Evolutionary conservation across 2,888 invertebrate species (phyloP).

Genomic region (Athrips mouffetella): DNA sequence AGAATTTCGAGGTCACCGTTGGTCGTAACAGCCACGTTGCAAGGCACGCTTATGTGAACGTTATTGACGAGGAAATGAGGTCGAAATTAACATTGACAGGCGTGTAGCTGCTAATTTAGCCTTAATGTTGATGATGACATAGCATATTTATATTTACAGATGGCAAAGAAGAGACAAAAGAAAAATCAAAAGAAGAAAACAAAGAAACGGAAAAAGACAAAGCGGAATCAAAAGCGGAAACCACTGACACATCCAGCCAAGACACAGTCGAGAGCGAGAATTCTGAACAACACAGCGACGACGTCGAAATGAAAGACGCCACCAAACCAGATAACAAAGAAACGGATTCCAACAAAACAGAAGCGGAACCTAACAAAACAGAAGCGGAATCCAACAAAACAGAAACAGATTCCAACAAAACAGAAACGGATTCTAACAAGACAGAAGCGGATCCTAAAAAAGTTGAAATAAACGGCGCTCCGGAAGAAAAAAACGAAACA

Average conservation of each 20-base stretch:
- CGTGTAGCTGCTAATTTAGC: too few relatives aligned
- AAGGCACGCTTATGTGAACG: too few relatives aligned
- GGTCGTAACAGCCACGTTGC: too few relatives aligned
- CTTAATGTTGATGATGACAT: not conserved
- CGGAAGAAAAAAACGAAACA: slow-evolving; percentile 26
- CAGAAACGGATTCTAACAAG: too few relatives aligned
- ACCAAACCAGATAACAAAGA: not conserved
- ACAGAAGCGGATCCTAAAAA: not conserved
- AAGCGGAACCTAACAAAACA: not conserved
- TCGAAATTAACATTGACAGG: too few relatives aligned
- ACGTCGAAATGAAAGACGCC: slow-evolving; percentile 34
- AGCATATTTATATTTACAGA: slow-evolving; percentile 26
- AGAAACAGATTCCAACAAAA: not conserved
- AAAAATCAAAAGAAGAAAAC: slow-evolving; percentile 30
- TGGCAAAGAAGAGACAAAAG: slow-evolving; percentile 35
- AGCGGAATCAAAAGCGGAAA: slow-evolving; percentile 43
- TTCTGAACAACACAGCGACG: slow-evolving; percentile 19
- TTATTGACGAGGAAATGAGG: too few relatives aligned
- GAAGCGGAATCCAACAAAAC: not conserved
- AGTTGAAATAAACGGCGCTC: slow-evolving; percentile 46
- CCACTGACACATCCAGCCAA: slow-evolving; percentile 57
- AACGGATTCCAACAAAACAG: too few relatives aligned
- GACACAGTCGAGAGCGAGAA: slow-evolving; percentile 39
- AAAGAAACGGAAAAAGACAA: slow-evolving; percentile 26
- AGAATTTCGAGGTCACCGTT: not conserved